Base-by-base conservation (phyloP, 1,140 invertebrate species). In the Sitophilus oryzae region DNA sequence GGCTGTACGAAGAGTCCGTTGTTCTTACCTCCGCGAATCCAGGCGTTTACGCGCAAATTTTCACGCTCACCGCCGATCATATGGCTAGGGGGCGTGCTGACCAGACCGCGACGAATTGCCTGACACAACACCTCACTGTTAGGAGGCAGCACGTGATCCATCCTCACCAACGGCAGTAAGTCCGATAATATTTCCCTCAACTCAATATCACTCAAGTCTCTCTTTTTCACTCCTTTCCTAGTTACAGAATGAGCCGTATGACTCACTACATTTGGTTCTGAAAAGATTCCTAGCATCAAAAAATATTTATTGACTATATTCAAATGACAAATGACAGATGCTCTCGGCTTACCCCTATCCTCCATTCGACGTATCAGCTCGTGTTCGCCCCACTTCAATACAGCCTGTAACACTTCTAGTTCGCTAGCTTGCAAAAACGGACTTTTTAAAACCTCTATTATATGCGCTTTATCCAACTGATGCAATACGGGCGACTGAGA, bases 361-460 rank as follows among this genome's bases (percentile, higher is more conserved):
- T 93, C 89, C 81, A 91, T 89, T 38, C 86, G 77, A 45, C 83
- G 78, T 20, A 89, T 81, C 22, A 91, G 76, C 59, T 89, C 84
- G 63, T 91, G 82, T 74, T 95, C 92, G 21, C 90, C 92, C 91
- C 92, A 96, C 67, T 90, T 90, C 10, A 96, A 74, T 38, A 93
- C 84, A 37, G 90, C 88, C 61, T 89, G 82, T 48, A 95, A 73
- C 1, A 94, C 83, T 73, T 95, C 91, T 55, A 93, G 71, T 71
- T 96, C 93, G 63, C 86, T 87, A 4, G 92, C 90, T 77, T 95
- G 91, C 57, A 96, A 74, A 73, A 95, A 95, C 67, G 93, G 88
- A 66, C 90, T 93, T 49, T 84, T 81, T 16, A 96, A 74, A 20
- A 87, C 88, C 60, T 89, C 85, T 10, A 82, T 78, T 15, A 96